These are phyloP conservation scores for Laticauda laticaudata DNA, from an alignment of 2,113 vertebrate genomes.

Conservation along the genomic window DNA sequence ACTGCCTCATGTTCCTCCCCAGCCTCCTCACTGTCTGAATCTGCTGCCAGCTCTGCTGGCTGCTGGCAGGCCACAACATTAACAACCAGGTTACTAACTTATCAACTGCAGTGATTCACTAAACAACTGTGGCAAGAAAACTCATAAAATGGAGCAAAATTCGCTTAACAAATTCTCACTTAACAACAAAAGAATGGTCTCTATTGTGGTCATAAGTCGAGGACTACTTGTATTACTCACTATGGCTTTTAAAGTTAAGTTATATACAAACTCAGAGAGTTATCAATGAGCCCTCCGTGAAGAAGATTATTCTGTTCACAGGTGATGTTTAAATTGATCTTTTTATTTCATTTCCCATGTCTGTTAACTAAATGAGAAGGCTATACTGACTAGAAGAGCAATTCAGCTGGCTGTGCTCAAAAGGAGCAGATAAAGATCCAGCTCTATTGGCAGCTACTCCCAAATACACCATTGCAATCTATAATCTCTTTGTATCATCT, in stretches of 20 bases:
- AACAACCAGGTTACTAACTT: no score
- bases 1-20: no score
- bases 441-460: background rate
- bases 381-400: background rate
- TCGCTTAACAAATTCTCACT: no score
- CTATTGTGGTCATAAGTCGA: no score
- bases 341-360: background rate
- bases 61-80: no score
- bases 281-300: background rate
- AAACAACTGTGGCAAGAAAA: no score
- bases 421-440: background rate
- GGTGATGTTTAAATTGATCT: background rate
- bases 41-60: no score
- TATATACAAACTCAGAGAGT: background rate
- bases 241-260: background rate
- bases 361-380: background rate
- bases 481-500: background rate
- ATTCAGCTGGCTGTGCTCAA: background rate
- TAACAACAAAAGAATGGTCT: no score
- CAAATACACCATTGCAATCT: background rate
- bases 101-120: no score
- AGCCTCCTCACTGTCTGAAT: no score
- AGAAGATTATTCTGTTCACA: background rate
- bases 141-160: no score
- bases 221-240: background rate